Conservation (phyloP, 2,797 vertebrate genomes). For the Esox lucius region DNA sequence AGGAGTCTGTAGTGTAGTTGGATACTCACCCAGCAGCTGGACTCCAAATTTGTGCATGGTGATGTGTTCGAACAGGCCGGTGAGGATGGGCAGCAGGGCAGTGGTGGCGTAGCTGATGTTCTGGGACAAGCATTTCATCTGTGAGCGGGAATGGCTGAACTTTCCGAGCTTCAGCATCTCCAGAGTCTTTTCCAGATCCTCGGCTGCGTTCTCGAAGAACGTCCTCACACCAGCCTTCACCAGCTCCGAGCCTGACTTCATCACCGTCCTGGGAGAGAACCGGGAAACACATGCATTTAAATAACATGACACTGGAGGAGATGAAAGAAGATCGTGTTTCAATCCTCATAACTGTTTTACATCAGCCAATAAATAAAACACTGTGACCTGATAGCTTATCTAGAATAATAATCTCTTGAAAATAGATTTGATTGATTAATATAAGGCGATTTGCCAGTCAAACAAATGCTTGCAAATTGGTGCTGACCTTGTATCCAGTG, state of each 20-base stretch:
- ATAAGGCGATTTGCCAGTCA: not conserved
- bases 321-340: no score
- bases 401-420: no score
- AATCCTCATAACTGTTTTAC: no score
- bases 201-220: conserved; percentile 95
- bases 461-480: not conserved
- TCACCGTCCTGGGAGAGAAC: conserved; percentile 83
- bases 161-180: conserved; percentile 97
- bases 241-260: conserved; percentile 96
- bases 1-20: no score
- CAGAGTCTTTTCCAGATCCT: conserved; percentile 93
- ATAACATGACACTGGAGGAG: not conserved
- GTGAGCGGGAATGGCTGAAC: conserved; percentile 92
- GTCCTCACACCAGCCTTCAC: conserved; percentile 90
- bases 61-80: conserved; percentile 92
- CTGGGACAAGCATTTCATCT: conserved; percentile 94
- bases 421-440: no score
- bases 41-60: conserved; percentile 85
- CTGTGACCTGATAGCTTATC: no score
- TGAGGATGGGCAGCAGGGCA: conserved; percentile 91
- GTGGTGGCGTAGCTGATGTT: conserved; percentile 95
- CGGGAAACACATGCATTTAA: not conserved
- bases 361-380: no score
- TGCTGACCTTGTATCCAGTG: conserved; percentile 90
- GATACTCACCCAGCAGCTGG: conserved; percentile 87